Evolutionary conservation across 2,797 vertebrate genomes (phyloP).

Genomic region (Okamejei kenojei): DNA sequence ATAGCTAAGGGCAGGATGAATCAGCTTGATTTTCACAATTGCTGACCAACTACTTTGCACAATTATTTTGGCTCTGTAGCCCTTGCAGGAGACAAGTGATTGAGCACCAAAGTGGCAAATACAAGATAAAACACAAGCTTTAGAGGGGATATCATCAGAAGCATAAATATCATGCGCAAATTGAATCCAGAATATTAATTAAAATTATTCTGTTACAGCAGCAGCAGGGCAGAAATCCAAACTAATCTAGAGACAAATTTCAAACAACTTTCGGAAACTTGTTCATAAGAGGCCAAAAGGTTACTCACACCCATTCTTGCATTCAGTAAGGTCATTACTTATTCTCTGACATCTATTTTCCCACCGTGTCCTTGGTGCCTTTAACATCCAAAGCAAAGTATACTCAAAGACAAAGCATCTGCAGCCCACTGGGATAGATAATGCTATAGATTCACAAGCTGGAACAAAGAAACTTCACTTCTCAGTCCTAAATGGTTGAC

Average conservation of each 20-base stretch:
- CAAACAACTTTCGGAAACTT: no score
- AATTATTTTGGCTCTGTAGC: neutral
- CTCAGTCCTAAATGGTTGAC: no score
- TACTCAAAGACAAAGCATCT: no score
- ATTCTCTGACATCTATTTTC: no score
- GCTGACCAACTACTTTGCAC: neutral
- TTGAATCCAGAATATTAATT: neutral
- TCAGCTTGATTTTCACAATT: neutral
- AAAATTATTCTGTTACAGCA: neutral
- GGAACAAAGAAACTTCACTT: no score
- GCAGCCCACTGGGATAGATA: no score
- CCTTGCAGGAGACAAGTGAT: neutral
- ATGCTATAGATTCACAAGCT: no score
- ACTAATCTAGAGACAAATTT: neutral
- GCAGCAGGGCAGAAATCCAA: neutral
- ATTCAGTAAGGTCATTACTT: no score
- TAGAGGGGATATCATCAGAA: neutral
- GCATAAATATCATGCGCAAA: neutral
- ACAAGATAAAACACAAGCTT: neutral
- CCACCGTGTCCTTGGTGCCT: no score
- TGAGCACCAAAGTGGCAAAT: neutral
- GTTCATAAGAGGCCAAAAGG: neutral
- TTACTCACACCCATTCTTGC: no score
- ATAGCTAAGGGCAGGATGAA: neutral
- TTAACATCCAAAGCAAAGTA: no score